These are phyloP conservation scores for Selenia dentaria DNA, from an alignment of 2,888 invertebrate species.

Conservation along the genomic window DNA sequence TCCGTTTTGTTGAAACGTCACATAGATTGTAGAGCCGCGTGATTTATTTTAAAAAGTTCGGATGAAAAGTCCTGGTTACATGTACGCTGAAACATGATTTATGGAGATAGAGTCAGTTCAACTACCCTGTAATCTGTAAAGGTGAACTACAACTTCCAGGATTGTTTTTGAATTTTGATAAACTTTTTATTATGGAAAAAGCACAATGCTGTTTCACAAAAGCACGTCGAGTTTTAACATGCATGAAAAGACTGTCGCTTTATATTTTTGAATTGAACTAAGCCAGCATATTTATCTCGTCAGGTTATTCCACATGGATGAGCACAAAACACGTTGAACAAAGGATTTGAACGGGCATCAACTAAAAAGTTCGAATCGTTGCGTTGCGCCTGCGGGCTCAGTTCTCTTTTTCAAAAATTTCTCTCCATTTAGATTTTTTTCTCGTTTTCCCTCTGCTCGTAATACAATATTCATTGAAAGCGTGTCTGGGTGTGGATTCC, in stretches of 20 bases:
- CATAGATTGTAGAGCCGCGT: slow-evolving; percentile 45
- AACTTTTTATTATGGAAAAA: background rate
- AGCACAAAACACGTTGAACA: slow-evolving; percentile 49
- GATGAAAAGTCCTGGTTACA: slow-evolving; percentile 11
- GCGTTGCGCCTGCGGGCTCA: slow-evolving; percentile 41
- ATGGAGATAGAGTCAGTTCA: background rate
- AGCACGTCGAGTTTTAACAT: slow-evolving; percentile 24
- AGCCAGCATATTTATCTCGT: slow-evolving; percentile 51
- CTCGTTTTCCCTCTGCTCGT: slow-evolving; percentile 45
- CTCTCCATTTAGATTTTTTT: slow-evolving; percentile 50
- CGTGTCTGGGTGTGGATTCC: slow-evolving; percentile 51
- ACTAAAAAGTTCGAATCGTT: slow-evolving; percentile 47
- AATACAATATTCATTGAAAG: slow-evolving; percentile 63
- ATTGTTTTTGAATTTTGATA: slow-evolving; percentile 2
- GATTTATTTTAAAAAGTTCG: slow-evolving; percentile 41
- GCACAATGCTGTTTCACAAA: slow-evolving; percentile 8
- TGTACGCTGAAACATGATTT: slow-evolving; percentile 1
- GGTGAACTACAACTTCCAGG: background rate
- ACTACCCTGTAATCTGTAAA: background rate
- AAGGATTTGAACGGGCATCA: slow-evolving; percentile 46
- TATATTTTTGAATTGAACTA: slow-evolving; percentile 39
- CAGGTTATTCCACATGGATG: slow-evolving; percentile 52
- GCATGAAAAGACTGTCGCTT: slow-evolving; percentile 29
- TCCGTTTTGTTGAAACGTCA: slow-evolving; percentile 47
- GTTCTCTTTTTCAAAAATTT: slow-evolving; percentile 38